These are phyloP conservation scores for Neodontobutis hainanensis DNA, from an alignment of 2,113 vertebrate genomes.

Conservation along the genomic window DNA sequence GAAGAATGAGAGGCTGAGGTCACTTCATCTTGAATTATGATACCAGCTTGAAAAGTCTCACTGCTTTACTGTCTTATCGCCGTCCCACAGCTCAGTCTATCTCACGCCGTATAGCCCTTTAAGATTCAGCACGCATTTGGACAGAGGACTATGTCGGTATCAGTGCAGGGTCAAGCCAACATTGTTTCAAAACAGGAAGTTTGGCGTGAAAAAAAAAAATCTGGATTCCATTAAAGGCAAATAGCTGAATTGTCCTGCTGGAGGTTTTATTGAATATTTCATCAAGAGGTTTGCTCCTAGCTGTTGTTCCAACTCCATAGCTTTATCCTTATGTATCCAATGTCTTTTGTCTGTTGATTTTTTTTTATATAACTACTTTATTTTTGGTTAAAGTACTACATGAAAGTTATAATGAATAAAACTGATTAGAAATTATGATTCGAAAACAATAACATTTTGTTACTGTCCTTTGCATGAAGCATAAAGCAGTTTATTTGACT, in stretches of 20 bases:
- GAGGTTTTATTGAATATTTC: slow-evolving; percentile 52
- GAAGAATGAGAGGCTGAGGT: background rate
- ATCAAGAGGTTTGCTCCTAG: slow-evolving; percentile 44
- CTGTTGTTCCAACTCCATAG: slow-evolving; percentile 28
- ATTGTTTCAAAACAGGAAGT: slow-evolving; percentile 58
- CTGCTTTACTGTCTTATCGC: slow-evolving; percentile 14
- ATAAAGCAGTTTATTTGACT: no score
- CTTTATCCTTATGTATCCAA: slow-evolving; percentile 16
- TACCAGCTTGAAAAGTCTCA: slow-evolving; percentile 32
- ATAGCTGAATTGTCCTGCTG: slow-evolving; percentile 38
- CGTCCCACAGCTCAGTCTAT: slow-evolving; percentile 15
- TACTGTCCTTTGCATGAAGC: no score
- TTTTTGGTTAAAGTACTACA: background rate
- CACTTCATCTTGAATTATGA: slow-evolving; percentile 43
- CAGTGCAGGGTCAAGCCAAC: slow-evolving; percentile 6
- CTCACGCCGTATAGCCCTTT: slow-evolving; percentile 15
- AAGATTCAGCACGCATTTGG: slow-evolving; percentile 31
- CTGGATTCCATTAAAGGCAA: slow-evolving; percentile 47
- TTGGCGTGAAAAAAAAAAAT: slow-evolving; percentile 32
- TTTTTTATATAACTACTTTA: slow-evolving; percentile 8
- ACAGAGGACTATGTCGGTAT: slow-evolving; percentile 5
- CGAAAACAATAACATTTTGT: no score
- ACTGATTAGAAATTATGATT: no score
- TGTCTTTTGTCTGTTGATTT: background rate
- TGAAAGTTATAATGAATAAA: no score